A percentile compares a stretch with the other conserved stretches of the same genome.
Evolutionary conservation across 2,113 vertebrate species (phyloP).

Genomic region (Cololabis saira): DNA sequence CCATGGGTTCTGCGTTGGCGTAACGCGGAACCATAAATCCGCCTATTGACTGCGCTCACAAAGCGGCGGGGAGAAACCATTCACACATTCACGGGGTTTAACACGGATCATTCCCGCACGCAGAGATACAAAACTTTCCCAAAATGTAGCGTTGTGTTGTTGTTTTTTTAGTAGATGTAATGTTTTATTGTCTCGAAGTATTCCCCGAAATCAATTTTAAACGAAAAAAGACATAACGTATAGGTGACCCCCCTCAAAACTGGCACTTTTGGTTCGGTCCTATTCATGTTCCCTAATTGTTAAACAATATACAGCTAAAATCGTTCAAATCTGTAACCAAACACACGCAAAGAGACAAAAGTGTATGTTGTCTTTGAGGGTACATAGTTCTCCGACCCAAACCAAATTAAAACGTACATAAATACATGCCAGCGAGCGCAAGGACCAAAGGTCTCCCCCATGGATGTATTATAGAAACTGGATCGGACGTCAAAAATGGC

Average conservation of each 20-base stretch:
- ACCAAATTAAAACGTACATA: too few relatives aligned
- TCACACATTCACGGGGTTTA: neutral
- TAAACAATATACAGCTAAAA: neutral
- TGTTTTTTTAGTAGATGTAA: rapidly evolving
- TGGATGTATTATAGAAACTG: too few relatives aligned
- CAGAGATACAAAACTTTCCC: rapidly evolving
- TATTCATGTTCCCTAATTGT: neutral
- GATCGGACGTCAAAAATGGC: too few relatives aligned
- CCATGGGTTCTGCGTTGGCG: too few relatives aligned
- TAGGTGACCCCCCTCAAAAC: neutral
- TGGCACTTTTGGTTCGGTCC: slow-evolving; percentile 43
- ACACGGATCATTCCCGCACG: neutral
- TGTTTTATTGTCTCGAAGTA: rapidly evolving
- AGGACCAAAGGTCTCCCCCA: too few relatives aligned
- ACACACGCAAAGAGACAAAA: too few relatives aligned
- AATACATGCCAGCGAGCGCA: too few relatives aligned
- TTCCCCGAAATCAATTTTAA: rapidly evolving
- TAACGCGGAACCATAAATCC: too few relatives aligned
- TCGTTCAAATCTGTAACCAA: neutral
- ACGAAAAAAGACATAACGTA: neutral
- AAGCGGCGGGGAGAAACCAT: slow-evolving; percentile 39
- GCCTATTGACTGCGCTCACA: too few relatives aligned
- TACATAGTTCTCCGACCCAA: too few relatives aligned
- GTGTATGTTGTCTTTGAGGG: too few relatives aligned
- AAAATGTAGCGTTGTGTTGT: rapidly evolving